Conservation (phyloP, 1,140 invertebrate species). For the Ceratosolen solmsi region DNA sequence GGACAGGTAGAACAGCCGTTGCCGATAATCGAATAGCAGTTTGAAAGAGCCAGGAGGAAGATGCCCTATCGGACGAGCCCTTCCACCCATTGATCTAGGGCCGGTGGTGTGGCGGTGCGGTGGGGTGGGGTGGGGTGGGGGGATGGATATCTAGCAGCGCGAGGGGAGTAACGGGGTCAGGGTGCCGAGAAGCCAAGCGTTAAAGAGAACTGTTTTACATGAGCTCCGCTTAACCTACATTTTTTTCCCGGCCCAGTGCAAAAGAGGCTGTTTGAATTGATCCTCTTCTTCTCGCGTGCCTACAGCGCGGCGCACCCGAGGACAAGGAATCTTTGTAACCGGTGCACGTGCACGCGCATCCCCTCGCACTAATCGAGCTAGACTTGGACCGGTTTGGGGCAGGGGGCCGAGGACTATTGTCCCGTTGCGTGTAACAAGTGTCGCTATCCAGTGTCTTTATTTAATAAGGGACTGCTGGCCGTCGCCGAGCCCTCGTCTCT, state of each 20-base stretch:
- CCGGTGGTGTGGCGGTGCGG: not conserved
- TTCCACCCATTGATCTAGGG: constrained; percentile 37
- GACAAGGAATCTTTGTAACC: not conserved
- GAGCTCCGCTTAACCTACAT: constrained; percentile 67
- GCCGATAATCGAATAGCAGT: not conserved
- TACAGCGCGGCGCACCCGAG: not conserved
- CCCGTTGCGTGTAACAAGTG: not conserved
- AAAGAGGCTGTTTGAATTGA: constrained; percentile 30
- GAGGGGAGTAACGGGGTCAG: constrained; percentile 58
- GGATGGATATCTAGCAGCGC: not conserved
- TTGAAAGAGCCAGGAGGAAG: not conserved
- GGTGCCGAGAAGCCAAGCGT: constrained; percentile 59
- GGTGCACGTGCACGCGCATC: not conserved
- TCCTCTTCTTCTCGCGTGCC: not conserved
- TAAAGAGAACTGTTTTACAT: constrained; percentile 64
- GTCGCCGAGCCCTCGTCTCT: no score
- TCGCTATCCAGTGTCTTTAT: no score
- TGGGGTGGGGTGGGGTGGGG: constrained; percentile 58
- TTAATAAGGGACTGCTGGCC: no score
- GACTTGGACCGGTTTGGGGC: not conserved
- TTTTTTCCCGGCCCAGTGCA: constrained; percentile 46
- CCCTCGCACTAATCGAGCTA: not conserved
- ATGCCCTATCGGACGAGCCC: not conserved
- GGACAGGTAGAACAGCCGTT: not conserved
- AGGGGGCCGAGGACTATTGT: not conserved